Conservation (phyloP, 2,888 invertebrate genomes). For the Himalopsyche japonica region DNA sequence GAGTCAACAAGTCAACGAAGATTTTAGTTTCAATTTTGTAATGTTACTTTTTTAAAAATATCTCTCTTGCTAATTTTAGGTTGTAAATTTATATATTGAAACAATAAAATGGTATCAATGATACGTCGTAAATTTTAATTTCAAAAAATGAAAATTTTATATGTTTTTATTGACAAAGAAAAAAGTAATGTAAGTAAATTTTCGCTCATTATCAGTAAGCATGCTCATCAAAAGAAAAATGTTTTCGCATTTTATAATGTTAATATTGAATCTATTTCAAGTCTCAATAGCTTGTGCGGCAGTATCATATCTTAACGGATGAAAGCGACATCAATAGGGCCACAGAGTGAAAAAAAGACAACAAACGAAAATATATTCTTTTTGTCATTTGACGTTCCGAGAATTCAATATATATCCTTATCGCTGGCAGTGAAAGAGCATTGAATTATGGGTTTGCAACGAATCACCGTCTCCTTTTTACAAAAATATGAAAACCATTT, state of each 20-base stretch:
- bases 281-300: background rate
- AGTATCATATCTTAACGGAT: constrained; percentile 30
- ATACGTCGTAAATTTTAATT: too few relatives aligned
- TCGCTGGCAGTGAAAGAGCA: constrained; percentile 8
- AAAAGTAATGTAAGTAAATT: too few relatives aligned
- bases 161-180: too few relatives aligned
- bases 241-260: background rate
- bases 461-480: background rate
- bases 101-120: too few relatives aligned
- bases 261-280: background rate
- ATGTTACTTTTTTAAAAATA: too few relatives aligned
- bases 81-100: too few relatives aligned
- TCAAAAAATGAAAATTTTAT: too few relatives aligned
- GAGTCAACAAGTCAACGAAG: too few relatives aligned
- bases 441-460: constrained; percentile 18
- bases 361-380: constrained; percentile 33
- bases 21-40: too few relatives aligned
- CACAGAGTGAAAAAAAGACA: constrained; percentile 8
- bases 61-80: too few relatives aligned
- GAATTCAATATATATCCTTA: constrained; percentile 33
- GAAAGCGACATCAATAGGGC: constrained; percentile 36
- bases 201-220: too few relatives aligned
- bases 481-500: background rate
- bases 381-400: constrained; percentile 21
- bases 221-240: too few relatives aligned